Evolutionary conservation across 2,888 invertebrate species (phyloP), one percentile per base, ranked within the genome.

Genomic region (Drosophila birchii): DNA sequence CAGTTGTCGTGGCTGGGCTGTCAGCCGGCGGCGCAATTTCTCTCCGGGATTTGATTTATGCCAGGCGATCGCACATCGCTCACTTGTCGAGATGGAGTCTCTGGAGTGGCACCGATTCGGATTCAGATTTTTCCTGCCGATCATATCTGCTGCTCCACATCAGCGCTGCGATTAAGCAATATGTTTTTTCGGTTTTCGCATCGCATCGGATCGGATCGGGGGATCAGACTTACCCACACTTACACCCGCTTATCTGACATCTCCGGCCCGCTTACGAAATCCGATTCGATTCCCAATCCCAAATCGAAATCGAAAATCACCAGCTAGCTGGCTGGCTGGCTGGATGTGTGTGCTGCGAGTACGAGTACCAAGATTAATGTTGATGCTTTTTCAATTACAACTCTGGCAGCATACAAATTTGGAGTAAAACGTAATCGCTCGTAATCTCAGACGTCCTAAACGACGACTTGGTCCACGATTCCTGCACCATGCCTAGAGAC

Each of bases 361-460:
- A 88, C 72, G 67, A 76, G 76, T 81, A 90, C 91, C 81, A 91
- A 91, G 91, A 91, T 91, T 91, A 91, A 91, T 91, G 91, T 90
- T 91, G 91, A 90, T 90, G 91, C 89, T 88, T 91, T 91, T 91
- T 91, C 91, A 91, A 91, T 91, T 91, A 91, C 91, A 91, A 86
- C 85, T 86, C 78, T 86, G 88, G 86, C 88, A 86, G 85, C 86
- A 89, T 86, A 90, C 89, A 88, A 90, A 90, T 90, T 90, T 89
- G 88, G 88, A 89, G 86, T 90, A 90, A 90, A 90, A 88, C 86
- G 88, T 86, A 88, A 88, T 86, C 88, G 84, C 80, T 86, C 82
- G 86, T 86, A 86, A 86, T 86, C 86, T 86, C 81, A 88, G 83
- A 85, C 86, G 85, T 88, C 86, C 87, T 86, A 88, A 88, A 86